Conservation (phyloP, 2,888 invertebrate species). For the Tipula helvola region DNA sequence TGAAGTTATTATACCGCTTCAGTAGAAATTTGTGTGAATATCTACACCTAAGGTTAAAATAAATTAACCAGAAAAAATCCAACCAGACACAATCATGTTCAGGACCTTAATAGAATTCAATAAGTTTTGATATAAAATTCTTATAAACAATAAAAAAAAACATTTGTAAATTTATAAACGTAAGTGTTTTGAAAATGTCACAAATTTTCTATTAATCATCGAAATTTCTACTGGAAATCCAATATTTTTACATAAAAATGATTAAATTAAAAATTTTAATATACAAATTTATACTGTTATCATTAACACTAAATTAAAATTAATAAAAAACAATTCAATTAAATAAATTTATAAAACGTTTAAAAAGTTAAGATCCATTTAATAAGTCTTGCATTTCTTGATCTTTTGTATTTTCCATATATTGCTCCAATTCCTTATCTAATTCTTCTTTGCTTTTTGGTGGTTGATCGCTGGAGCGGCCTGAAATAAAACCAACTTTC, state of each 20-base stretch:
- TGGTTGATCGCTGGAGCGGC: slow-evolving; percentile 16
- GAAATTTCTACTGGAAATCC: background rate
- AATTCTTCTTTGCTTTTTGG: slow-evolving; percentile 45
- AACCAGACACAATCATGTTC: background rate
- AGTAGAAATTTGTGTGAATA: background rate
- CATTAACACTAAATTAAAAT: background rate
- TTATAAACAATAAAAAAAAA: background rate
- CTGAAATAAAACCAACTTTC: slow-evolving; percentile 16
- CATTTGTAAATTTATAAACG: background rate
- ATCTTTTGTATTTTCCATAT: slow-evolving; percentile 57
- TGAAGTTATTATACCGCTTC: background rate
- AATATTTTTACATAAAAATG: background rate
- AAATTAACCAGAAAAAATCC: background rate
- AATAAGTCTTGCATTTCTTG: slow-evolving; percentile 45
- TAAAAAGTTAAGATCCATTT: slow-evolving; percentile 17
- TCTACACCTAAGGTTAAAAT: background rate
- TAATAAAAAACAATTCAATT: slow-evolving; percentile 4
- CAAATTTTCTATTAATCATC: background rate
- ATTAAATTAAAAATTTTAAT: background rate
- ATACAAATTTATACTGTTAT: background rate
- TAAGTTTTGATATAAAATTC: background rate
- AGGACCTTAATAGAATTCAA: background rate
- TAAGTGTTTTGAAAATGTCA: background rate
- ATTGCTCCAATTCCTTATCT: slow-evolving; percentile 56
- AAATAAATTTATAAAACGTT: background rate